Evolutionary conservation across 2,113 vertebrate genomes (phyloP).

Genomic region (Otocyon megalotis): DNA sequence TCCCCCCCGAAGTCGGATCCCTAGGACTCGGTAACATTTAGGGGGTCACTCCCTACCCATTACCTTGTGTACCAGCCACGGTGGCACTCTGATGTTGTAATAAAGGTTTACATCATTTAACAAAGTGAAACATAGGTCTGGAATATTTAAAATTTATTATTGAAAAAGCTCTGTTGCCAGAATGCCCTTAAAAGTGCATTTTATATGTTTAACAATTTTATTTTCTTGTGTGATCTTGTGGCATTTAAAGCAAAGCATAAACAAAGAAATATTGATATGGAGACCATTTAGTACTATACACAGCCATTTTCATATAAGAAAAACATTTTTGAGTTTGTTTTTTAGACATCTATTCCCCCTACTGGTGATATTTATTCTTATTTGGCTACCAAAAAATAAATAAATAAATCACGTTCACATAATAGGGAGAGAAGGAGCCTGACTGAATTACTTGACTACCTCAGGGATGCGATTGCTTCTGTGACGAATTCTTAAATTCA

Average conservation of each 20-base stretch:
- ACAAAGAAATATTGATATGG: conserved; percentile 82
- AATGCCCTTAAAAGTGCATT: conserved; percentile 52
- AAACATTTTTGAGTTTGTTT: conserved; percentile 86
- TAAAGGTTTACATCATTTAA: not conserved
- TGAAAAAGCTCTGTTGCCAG: not conserved
- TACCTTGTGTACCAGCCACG: not conserved
- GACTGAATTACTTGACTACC: conserved; percentile 40
- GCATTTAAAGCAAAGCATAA: conserved; percentile 73
- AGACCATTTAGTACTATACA: conserved; percentile 71
- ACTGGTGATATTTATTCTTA: conserved; percentile 90
- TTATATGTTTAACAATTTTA: conserved; percentile 70
- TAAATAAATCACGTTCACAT: conserved; percentile 45
- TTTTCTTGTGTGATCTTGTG: conserved; percentile 70
- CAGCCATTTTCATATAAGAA: conserved; percentile 85
- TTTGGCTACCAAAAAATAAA: conserved; percentile 78
- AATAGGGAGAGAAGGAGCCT: conserved; percentile 62
- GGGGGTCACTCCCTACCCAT: rapidly evolving
- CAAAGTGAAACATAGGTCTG: conserved; percentile 34
- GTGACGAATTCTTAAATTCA: conserved; percentile 35
- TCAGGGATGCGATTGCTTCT: conserved; percentile 30
- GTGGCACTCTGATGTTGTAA: not conserved
- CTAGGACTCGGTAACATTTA: conserved; percentile 37
- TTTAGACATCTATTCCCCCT: conserved; percentile 91
- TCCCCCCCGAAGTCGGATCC: not conserved
- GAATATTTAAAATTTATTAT: conserved; percentile 47